Percentiles rank a stretch among this genome's conserved stretches.
Conservation (phyloP, 2,888 invertebrate species). For the Pachliopta kotzebuea region DNA sequence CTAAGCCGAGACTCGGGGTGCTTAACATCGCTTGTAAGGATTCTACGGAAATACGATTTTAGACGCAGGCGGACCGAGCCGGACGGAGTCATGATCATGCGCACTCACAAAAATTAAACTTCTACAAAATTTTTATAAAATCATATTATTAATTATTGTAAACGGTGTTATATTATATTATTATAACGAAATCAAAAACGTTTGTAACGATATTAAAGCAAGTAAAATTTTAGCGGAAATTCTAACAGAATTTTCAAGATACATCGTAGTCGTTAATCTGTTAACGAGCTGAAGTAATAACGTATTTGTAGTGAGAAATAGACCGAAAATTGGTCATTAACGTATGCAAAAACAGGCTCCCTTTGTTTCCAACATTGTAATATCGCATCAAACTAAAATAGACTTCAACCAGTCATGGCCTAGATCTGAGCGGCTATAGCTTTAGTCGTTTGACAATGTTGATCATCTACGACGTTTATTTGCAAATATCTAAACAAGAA, state of each 20-base stretch:
- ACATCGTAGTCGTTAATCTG: slow-evolving; percentile 45
- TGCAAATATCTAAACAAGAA: not conserved
- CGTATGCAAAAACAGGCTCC: slow-evolving; percentile 39
- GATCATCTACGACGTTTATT: slow-evolving; percentile 40
- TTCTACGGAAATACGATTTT: slow-evolving; percentile 80
- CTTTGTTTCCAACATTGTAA: slow-evolving; percentile 60
- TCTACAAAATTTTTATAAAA: not conserved
- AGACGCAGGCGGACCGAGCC: slow-evolving; percentile 55
- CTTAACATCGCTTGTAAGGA: slow-evolving; percentile 78
- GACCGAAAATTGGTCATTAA: slow-evolving; percentile 43
- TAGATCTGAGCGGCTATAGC: slow-evolving; percentile 56
- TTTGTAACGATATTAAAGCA: slow-evolving; percentile 6
- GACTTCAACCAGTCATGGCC: slow-evolving; percentile 63
- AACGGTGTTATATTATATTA: not conserved
- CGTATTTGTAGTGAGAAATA: slow-evolving; percentile 44
- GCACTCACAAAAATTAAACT: slow-evolving; percentile 25
- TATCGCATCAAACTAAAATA: slow-evolving; percentile 66
- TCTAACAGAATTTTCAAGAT: slow-evolving; percentile 21
- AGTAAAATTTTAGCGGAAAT: slow-evolving; percentile 5
- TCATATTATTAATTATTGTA: not conserved
- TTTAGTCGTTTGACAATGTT: slow-evolving; percentile 50
- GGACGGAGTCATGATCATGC: slow-evolving; percentile 48
- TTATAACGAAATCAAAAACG: not conserved
- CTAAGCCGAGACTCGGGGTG: slow-evolving; percentile 74
- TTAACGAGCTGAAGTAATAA: slow-evolving; percentile 53